phyloP scores from a whole-genome alignment of 2,888 invertebrate genomes.

The Leptodirus hochenwartii region DNA sequence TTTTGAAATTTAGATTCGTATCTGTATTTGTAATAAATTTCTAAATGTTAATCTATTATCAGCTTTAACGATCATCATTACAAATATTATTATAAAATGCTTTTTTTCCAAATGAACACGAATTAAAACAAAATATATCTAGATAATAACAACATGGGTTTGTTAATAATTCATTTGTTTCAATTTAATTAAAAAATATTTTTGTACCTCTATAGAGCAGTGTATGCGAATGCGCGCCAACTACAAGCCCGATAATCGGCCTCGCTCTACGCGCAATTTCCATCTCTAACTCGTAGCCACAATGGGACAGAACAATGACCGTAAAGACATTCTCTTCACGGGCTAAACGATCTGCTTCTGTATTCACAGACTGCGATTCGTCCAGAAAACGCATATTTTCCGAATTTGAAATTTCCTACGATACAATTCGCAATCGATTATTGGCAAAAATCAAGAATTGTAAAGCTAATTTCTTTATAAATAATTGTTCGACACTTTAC shows the following conservation, averaged over 20 bases:
- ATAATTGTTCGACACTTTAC: no score
- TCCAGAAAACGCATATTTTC: slow-evolving; percentile 49
- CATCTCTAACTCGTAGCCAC: slow-evolving; percentile 51
- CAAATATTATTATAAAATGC: no score
- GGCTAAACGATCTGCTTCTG: slow-evolving; percentile 44
- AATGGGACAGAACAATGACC: slow-evolving; percentile 69
- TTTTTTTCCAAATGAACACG: no score
- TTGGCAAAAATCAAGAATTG: no score
- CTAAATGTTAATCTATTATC: no score
- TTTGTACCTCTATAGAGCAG: slow-evolving; percentile 44
- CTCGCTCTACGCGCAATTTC: slow-evolving; percentile 44
- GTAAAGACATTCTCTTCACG: slow-evolving; percentile 46
- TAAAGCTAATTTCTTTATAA: no score
- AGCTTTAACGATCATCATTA: no score
- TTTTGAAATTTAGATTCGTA: no score
- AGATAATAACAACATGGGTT: no score
- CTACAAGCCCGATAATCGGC: slow-evolving; percentile 56
- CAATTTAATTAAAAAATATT: slow-evolving; percentile 3
- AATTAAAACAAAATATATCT: no score
- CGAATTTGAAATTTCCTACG: slow-evolving; percentile 44
- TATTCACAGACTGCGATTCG: slow-evolving; percentile 44
- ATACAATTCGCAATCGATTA: no score
- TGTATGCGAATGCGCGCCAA: slow-evolving; percentile 74
- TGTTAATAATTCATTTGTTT: neutral
- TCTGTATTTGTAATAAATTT: no score